Percentiles rank a stretch among this genome's conserved stretches.
Evolutionary conservation across 2,888 invertebrate species (phyloP).

Genomic region (Polietes domitor): DNA sequence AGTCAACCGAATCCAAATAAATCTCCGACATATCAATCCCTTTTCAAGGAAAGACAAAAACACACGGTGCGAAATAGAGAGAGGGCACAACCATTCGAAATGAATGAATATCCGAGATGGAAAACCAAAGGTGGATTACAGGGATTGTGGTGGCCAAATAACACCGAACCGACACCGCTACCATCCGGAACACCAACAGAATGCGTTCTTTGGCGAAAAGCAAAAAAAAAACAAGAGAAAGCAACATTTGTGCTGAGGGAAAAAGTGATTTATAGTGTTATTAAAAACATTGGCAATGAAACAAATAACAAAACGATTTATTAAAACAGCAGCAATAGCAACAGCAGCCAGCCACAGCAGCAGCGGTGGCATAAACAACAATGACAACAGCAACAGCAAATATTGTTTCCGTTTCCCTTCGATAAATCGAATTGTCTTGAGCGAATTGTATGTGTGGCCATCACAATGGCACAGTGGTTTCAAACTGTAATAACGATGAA

Average conservation of each 20-base stretch:
- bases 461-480: too few relatives aligned
- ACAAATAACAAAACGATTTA: slow-evolving; percentile 61
- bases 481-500: too few relatives aligned
- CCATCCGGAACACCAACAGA: too few relatives aligned
- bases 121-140: slow-evolving; percentile 45
- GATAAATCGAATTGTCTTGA: not conserved
- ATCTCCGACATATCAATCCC: slow-evolving; percentile 37
- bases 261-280: slow-evolving; percentile 62
- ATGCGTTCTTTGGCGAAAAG: too few relatives aligned
- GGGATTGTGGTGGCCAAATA: slow-evolving; percentile 12
- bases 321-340: slow-evolving; percentile 44
- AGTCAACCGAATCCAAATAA: slow-evolving; percentile 47
- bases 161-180: not conserved
- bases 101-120: not conserved
- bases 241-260: slow-evolving; percentile 6
- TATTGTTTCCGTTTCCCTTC: not conserved
- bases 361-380: not conserved
- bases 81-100: slow-evolving; percentile 6
- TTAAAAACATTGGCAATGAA: slow-evolving; percentile 63
- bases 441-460: not conserved
- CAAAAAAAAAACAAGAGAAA: not conserved
- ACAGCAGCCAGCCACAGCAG: not conserved
- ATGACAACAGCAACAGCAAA: not conserved
- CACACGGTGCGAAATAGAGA: not conserved
- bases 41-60: not conserved